Percentiles rank a stretch among this genome's conserved stretches.
Conservation (phyloP, 2,888 invertebrate species). For the Byasa hedistus region DNA sequence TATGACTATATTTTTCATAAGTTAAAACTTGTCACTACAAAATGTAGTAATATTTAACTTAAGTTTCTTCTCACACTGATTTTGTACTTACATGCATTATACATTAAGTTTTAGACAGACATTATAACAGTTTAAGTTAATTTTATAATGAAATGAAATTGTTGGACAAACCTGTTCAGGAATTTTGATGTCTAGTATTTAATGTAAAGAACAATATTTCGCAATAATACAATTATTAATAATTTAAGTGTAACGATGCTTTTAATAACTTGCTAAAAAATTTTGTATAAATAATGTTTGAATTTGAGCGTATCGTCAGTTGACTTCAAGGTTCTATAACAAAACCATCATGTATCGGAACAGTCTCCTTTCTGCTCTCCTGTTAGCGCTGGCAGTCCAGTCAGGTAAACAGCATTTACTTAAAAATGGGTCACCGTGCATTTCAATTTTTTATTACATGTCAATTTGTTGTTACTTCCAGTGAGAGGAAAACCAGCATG, state of each 20-base stretch:
- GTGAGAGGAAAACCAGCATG: not conserved
- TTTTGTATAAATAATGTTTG: not conserved
- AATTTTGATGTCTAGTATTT: too few relatives aligned
- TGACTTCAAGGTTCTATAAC: not conserved
- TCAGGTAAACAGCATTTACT: not conserved
- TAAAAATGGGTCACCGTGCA: not conserved
- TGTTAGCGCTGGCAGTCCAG: conserved; percentile 1
- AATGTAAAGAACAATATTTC: too few relatives aligned
- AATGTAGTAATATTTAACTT: too few relatives aligned
- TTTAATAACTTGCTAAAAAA: not conserved
- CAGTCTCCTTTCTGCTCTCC: not conserved
- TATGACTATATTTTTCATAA: too few relatives aligned
- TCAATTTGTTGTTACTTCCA: not conserved
- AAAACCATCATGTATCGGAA: not conserved
- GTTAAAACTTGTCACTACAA: too few relatives aligned
- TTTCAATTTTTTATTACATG: not conserved
- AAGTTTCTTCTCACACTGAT: too few relatives aligned
- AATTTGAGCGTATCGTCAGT: not conserved
- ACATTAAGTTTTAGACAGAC: not conserved
- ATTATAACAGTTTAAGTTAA: conserved; percentile 16
- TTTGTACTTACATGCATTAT: too few relatives aligned
- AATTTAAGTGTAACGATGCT: too few relatives aligned
- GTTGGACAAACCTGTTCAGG: too few relatives aligned
- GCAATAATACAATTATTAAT: too few relatives aligned
- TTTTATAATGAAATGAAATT: not conserved